phyloP scores from a whole-genome alignment of 2,888 invertebrate species.

The Nomada flava region DNA sequence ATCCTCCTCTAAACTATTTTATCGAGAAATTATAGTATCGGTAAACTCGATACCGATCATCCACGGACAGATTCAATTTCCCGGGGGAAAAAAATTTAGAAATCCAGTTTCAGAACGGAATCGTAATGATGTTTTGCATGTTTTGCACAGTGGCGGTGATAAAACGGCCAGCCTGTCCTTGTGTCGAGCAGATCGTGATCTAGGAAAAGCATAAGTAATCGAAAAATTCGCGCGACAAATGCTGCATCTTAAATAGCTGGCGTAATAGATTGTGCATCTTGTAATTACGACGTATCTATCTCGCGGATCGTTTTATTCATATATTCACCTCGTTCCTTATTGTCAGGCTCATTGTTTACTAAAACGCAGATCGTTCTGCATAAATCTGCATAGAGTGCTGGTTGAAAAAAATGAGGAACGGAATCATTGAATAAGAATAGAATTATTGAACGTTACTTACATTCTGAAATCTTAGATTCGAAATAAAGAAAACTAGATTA shows the following conservation, averaged over 20 bases:
- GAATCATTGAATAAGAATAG: not conserved
- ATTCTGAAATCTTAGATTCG: not conserved
- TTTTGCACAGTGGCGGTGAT: slow-evolving; percentile 42
- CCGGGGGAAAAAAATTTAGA: slow-evolving; percentile 10
- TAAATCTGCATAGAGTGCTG: not conserved
- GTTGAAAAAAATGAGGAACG: not conserved
- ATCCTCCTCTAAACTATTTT: too few relatives aligned
- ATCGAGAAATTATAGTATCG: too few relatives aligned
- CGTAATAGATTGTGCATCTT: slow-evolving; percentile 13
- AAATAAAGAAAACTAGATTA: not conserved
- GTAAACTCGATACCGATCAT: too few relatives aligned
- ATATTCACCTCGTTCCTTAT: not conserved
- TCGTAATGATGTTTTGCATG: slow-evolving; percentile 15
- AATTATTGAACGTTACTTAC: not conserved
- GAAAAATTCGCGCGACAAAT: slow-evolving; percentile 41
- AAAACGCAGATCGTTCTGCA: not conserved
- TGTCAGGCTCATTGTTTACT: not conserved
- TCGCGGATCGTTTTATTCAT: slow-evolving; percentile 18
- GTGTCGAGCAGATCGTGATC: not conserved
- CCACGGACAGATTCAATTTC: slow-evolving; percentile 18
- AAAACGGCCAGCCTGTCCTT: slow-evolving; percentile 43
- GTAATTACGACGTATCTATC: slow-evolving; percentile 10
- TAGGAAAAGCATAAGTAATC: slow-evolving; percentile 45
- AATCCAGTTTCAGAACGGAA: slow-evolving; percentile 51
- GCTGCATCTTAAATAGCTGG: slow-evolving; percentile 40